Conservation (phyloP, 2,797 vertebrate species). For the Taeniopygia guttata region DNA sequence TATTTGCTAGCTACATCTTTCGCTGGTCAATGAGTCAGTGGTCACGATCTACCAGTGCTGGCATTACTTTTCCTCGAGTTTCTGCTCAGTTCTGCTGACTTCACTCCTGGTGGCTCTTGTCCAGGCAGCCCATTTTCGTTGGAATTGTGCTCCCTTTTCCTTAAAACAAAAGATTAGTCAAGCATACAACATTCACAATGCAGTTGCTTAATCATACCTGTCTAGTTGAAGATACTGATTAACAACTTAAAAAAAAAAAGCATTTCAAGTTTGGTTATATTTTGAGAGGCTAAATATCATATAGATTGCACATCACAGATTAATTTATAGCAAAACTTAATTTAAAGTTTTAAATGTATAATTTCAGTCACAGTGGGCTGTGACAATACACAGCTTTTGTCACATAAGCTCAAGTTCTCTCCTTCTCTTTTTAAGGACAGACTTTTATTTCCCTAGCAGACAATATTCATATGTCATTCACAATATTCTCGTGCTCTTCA, state of each 20-base stretch:
- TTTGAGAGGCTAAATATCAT: background rate
- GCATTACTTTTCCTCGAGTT: background rate
- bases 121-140: background rate
- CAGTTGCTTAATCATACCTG: background rate
- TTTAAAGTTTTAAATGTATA: background rate
- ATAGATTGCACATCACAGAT: background rate
- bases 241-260: background rate
- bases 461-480: background rate
- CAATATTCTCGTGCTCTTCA: background rate
- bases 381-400: background rate
- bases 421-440: background rate
- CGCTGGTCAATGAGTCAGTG: background rate
- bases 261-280: background rate
- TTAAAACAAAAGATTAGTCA: background rate
- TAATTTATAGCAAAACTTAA: background rate
- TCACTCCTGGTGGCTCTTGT: background rate
- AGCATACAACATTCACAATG: background rate
- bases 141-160: background rate
- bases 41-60: fast-evolving
- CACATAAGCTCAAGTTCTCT: background rate
- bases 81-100: background rate
- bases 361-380: background rate
- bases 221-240: background rate
- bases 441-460: background rate
- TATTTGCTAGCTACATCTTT: background rate